Conservation (phyloP, 1,140 invertebrate genomes). For the Campodea augens region DNA sequence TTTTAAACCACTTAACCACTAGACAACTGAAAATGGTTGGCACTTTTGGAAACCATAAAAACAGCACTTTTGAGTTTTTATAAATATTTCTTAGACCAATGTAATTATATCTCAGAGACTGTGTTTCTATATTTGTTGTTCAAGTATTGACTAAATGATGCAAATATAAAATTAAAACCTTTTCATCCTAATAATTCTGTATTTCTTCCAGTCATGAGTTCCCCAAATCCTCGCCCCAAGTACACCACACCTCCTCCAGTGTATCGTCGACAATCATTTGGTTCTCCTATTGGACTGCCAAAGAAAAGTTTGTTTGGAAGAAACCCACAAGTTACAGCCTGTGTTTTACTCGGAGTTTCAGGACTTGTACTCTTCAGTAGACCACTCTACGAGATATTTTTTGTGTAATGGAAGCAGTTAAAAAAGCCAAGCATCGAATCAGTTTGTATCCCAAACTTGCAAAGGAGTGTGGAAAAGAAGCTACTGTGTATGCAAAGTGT, state of each 20-base stretch:
- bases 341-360: constrained; percentile 24
- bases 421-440: constrained; percentile 45
- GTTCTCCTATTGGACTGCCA: no score
- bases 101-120: no score
- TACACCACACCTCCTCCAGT: constrained; percentile 12
- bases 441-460: constrained; percentile 50
- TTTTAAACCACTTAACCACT: no score
- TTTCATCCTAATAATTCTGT: neutral
- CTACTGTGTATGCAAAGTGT: constrained; percentile 49
- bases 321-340: constrained; percentile 31
- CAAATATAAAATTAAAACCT: neutral
- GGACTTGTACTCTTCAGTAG: constrained; percentile 40
- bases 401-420: constrained; percentile 52
- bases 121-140: no score
- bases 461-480: constrained; percentile 44
- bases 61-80: no score
- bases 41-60: no score
- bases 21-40: no score
- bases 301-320: constrained; percentile 24
- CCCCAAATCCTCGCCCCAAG: constrained; percentile 20
- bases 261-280: constrained; percentile 13
- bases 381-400: constrained; percentile 45
- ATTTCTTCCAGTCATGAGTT: constrained; percentile 17
- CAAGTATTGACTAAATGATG: no score
- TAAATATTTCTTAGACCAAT: no score